Conservation (phyloP, 2,113 vertebrate genomes). For the Ameiurus melas region DNA sequence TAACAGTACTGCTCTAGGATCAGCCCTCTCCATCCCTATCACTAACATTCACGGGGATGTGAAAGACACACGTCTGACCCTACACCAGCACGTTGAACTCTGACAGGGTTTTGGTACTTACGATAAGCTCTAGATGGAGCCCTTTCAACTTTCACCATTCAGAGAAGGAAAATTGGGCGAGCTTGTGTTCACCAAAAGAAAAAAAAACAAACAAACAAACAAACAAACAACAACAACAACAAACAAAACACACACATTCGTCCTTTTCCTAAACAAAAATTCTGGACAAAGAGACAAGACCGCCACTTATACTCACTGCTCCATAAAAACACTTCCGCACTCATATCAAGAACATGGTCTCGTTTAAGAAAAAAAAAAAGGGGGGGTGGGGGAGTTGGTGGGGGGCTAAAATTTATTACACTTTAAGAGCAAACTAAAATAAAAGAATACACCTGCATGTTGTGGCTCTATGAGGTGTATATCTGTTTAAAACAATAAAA, state of each 20-base stretch:
- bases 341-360: slow-evolving; percentile 31
- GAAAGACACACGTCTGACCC: slow-evolving; percentile 12
- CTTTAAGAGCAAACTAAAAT: slow-evolving; percentile 47
- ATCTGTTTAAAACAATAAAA: slow-evolving; percentile 41
- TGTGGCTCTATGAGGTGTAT: background rate
- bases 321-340: slow-evolving; percentile 42
- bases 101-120: background rate
- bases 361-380: background rate
- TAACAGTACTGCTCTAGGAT: slow-evolving; percentile 28
- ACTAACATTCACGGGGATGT: slow-evolving; percentile 8
- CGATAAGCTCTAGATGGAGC: background rate
- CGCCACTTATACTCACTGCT: slow-evolving; percentile 22
- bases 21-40: slow-evolving; percentile 32
- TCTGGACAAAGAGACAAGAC: slow-evolving; percentile 7
- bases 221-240: too few species aligned
- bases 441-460: slow-evolving; percentile 22
- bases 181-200: background rate
- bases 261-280: slow-evolving; percentile 5
- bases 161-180: background rate
- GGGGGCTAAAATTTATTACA: slow-evolving; percentile 31
- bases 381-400: background rate
- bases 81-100: slow-evolving; percentile 21
- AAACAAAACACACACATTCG: slow-evolving; percentile 12
- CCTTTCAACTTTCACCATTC: background rate
- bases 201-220: too few species aligned